Percentiles rank a stretch among this genome's conserved stretches.
Conservation (phyloP, 2,797 vertebrate genomes). For the Petrocephalus schoutedeni region DNA sequence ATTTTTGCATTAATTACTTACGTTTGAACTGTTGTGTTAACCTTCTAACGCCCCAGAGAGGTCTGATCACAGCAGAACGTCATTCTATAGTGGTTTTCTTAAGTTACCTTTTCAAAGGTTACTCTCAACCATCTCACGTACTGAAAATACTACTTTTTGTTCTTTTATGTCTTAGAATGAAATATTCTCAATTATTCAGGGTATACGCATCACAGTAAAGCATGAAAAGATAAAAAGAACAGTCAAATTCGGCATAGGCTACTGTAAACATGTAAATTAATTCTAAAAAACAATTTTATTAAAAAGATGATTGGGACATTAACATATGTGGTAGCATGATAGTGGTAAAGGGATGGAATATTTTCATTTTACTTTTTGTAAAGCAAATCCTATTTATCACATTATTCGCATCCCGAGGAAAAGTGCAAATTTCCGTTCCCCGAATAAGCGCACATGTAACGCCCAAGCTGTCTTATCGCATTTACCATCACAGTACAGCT, state of each 20-base stretch:
- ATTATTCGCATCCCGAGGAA: neutral
- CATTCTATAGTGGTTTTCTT: neutral
- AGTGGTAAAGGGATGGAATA: neutral
- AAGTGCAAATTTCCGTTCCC: neutral
- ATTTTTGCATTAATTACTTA: neutral
- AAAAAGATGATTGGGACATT: neutral
- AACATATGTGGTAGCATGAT: neutral
- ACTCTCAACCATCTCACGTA: neutral
- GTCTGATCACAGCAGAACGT: neutral
- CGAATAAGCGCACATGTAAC: neutral
- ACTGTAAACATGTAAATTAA: neutral
- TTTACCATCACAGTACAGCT: constrained; percentile 67
- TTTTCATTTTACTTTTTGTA: neutral
- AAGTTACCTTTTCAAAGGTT: neutral
- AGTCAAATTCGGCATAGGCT: neutral
- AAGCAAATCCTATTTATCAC: neutral
- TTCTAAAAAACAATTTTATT: neutral
- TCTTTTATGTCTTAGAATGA: neutral
- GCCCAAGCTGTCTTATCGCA: constrained; percentile 51
- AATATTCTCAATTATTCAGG: neutral
- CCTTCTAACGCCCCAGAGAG: neutral
- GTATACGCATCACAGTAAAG: neutral
- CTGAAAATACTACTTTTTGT: neutral
- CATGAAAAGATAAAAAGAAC: neutral
- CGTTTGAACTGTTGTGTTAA: neutral